Evolutionary conservation across 2,797 vertebrate genomes (phyloP).

Genomic region (Erpetoichthys calabaricus): DNA sequence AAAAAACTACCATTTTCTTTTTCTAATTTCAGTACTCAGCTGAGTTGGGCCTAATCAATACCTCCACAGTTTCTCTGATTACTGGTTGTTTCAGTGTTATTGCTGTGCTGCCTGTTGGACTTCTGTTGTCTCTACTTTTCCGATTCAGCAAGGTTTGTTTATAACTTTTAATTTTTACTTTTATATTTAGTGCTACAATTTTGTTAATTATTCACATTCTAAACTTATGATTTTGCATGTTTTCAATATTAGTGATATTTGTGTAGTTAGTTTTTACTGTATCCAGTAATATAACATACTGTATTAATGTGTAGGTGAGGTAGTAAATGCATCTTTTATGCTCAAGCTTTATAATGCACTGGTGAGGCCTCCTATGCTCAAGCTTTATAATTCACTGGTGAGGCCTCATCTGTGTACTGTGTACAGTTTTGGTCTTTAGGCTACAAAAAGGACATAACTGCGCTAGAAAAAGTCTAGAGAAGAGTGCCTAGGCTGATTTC

Average conservation of each 20-base stretch:
- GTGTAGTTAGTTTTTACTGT: no score
- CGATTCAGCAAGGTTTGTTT: constrained; percentile 34
- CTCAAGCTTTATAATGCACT: no score
- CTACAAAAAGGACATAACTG: no score
- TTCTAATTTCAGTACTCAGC: constrained; percentile 28
- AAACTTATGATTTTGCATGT: background rate
- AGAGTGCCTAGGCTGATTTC: no score
- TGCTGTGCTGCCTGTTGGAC: constrained; percentile 37
- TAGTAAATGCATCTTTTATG: background rate
- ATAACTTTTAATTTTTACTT: background rate
- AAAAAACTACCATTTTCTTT: background rate
- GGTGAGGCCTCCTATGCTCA: no score
- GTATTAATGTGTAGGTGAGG: no score
- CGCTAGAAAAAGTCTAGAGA: no score
- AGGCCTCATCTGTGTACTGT: no score
- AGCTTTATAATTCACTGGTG: no score
- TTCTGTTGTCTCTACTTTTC: constrained; percentile 53
- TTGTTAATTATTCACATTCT: background rate
- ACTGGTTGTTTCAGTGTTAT: constrained; percentile 39
- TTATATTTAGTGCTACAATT: constrained; percentile 2
- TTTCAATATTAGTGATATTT: background rate
- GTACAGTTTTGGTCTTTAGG: no score
- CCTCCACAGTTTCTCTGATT: constrained; percentile 33
- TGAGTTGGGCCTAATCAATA: constrained; percentile 27
- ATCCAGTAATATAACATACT: no score